Evolutionary conservation across 2,797 vertebrate genomes (phyloP).

Genomic region (Hoplostethus atlanticus): DNA sequence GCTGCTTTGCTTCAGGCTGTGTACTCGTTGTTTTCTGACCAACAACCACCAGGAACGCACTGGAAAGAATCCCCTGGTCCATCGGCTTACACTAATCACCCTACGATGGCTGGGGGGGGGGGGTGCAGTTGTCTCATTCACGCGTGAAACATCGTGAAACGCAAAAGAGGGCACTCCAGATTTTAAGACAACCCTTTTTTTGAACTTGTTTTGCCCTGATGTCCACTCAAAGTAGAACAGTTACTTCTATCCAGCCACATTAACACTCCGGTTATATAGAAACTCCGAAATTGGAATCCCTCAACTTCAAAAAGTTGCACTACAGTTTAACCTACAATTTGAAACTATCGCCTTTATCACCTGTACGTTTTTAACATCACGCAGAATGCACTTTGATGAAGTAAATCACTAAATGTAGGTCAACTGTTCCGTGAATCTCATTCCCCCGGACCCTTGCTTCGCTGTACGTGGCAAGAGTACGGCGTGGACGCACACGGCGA

Average conservation of each 20-base stretch:
- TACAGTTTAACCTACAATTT: conserved; percentile 7
- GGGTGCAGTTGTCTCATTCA: neutral
- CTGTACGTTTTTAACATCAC: conserved; percentile 1
- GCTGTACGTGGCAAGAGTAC: neutral
- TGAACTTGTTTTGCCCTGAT: too few relatives aligned
- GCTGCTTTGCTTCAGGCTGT: conserved; percentile 57
- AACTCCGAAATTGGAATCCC: too few relatives aligned
- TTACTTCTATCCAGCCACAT: too few relatives aligned
- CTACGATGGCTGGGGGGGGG: too few relatives aligned
- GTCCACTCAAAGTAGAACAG: too few relatives aligned
- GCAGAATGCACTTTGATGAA: conserved; percentile 15
- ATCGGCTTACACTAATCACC: conserved; percentile 8
- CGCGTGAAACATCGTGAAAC: neutral
- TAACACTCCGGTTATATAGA: neutral
- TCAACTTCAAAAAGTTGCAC: too few relatives aligned
- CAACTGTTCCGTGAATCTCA: conserved; percentile 21
- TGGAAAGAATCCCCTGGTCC: conserved; percentile 25
- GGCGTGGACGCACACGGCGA: conserved; percentile 6
- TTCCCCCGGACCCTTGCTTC: conserved; percentile 2
- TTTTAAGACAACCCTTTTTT: too few relatives aligned
- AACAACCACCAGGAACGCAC: conserved; percentile 39
- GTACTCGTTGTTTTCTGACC: conserved; percentile 48
- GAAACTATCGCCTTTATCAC: conserved; percentile 22
- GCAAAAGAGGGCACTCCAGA: neutral
- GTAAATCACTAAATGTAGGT: conserved; percentile 34